A percentile compares a stretch with the other conserved stretches of the same genome.
phyloP scores from a whole-genome alignment of 2,797 vertebrate genomes.

The Crotalus adamanteus region DNA sequence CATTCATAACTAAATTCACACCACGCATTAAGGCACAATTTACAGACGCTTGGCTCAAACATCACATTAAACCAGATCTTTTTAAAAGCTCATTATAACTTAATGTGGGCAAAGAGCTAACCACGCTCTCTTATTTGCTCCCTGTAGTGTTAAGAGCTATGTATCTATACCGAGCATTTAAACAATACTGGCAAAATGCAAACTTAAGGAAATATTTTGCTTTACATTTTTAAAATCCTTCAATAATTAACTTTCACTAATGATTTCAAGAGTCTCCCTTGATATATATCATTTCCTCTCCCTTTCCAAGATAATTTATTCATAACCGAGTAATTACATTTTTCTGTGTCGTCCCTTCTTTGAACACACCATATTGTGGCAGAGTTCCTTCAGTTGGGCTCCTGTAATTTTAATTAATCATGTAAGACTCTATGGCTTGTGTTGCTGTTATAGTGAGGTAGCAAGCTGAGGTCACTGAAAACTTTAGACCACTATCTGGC shows the following conservation, averaged over 20 bases:
- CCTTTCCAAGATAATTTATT: slow-evolving; percentile 51
- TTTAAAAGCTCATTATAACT: background rate
- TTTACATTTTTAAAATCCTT: slow-evolving; percentile 41
- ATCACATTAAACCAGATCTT: background rate
- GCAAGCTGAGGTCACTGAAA: slow-evolving; percentile 40
- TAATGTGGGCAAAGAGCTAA: background rate
- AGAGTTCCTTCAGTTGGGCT: slow-evolving; percentile 44
- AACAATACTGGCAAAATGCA: slow-evolving; percentile 14
- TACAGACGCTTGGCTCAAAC: background rate
- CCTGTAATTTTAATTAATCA: slow-evolving; percentile 59
- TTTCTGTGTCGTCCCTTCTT: slow-evolving; percentile 36
- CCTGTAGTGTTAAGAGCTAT: background rate
- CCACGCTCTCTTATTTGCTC: background rate
- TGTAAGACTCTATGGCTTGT: slow-evolving; percentile 35
- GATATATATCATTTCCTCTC: slow-evolving; percentile 45
- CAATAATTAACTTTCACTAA: slow-evolving; percentile 63
- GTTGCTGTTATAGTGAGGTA: slow-evolving; percentile 40
- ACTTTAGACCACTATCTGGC: background rate
- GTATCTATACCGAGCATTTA: slow-evolving; percentile 21
- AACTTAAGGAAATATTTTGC: slow-evolving; percentile 26
- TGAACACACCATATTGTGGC: slow-evolving; percentile 58
- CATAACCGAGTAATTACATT: slow-evolving; percentile 48
- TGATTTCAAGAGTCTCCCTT: slow-evolving; percentile 29
- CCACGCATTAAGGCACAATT: background rate
- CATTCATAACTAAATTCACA: background rate